Conservation (phyloP, 2,113 vertebrate species). For the Burhinus bistriatus region DNA sequence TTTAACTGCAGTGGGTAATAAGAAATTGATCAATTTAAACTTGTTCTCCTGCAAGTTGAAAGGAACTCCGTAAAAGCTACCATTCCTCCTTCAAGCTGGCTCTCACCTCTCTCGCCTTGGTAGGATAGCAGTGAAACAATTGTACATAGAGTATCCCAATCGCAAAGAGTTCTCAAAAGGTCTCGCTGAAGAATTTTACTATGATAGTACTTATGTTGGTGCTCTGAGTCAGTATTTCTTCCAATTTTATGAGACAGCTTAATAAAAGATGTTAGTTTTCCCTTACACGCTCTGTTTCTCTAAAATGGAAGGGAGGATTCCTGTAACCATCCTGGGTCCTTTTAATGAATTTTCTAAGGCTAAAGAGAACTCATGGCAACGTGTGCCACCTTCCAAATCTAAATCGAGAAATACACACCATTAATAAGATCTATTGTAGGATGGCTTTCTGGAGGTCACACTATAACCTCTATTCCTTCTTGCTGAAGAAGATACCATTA, state of each 20-base stretch:
- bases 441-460: background rate
- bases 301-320: background rate
- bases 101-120: accelerated
- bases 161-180: background rate
- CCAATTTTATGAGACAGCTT: background rate
- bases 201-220: background rate
- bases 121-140: background rate
- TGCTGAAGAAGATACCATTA: background rate
- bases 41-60: background rate
- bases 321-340: background rate
- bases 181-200: background rate
- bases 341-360: background rate
- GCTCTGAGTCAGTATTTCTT: background rate
- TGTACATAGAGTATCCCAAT: background rate
- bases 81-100: background rate
- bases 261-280: background rate
- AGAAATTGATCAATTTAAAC: background rate
- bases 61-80: background rate
- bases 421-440: background rate
- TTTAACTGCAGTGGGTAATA: background rate
- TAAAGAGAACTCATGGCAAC: background rate
- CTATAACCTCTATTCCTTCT: background rate
- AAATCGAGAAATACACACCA: background rate
- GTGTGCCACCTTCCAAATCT: background rate
- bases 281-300: background rate